Conservation (phyloP, 2,113 vertebrate genomes). For the Morone saxatilis region DNA sequence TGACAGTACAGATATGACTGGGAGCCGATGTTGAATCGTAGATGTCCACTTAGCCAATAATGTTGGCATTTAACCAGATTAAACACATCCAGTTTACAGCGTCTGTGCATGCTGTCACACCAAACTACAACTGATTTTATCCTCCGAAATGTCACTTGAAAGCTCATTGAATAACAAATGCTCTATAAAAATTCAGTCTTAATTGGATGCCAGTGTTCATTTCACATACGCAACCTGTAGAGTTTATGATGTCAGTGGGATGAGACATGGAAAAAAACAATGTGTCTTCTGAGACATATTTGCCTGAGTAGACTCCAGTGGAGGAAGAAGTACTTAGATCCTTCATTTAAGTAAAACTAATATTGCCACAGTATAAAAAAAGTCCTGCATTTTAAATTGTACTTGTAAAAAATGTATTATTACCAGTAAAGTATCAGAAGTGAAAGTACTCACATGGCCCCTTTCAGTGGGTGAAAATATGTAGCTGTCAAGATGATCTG, state of each 20-base stretch:
- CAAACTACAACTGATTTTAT: background rate
- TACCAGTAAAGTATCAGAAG: too few relatives aligned
- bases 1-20: background rate
- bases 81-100: background rate
- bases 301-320: background rate
- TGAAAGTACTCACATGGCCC: too few relatives aligned
- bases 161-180: background rate
- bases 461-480: too few relatives aligned
- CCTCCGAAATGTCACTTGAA: background rate
- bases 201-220: background rate
- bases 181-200: background rate
- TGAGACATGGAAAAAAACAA: background rate
- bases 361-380: too few relatives aligned
- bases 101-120: background rate
- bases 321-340: background rate
- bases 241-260: background rate
- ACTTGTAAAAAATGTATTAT: too few relatives aligned
- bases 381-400: too few relatives aligned
- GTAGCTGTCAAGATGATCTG: too few relatives aligned
- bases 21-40: background rate
- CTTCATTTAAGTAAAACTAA: background rate
- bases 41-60: background rate
- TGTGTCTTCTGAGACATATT: too few relatives aligned
- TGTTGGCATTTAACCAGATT: conserved; percentile 6
- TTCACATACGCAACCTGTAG: background rate